Conservation (phyloP, 30 jellyfish, hydroid and myxozoan genomes). For the Chrysaora quinquecirrha region DNA sequence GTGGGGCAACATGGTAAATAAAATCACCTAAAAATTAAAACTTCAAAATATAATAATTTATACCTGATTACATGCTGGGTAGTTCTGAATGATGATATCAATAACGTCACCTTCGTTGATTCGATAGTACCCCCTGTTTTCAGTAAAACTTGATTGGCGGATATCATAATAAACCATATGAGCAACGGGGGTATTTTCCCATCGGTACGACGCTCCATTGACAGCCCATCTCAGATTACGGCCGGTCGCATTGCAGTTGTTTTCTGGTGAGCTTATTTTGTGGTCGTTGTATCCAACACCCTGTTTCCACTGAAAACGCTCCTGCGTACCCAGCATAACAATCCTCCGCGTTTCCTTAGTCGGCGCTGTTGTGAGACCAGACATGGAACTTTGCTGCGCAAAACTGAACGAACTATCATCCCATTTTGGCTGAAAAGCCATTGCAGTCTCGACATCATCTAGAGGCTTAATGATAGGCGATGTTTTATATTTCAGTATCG, state of each 20-base stretch:
- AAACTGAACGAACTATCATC: constrained; percentile 38
- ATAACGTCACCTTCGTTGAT: constrained; percentile 48
- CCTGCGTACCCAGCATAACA: constrained; percentile 61
- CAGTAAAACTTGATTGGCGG: constrained; percentile 18
- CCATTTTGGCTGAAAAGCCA: constrained; percentile 65
- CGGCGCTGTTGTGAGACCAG: constrained; percentile 49
- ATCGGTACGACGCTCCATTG: constrained; percentile 51
- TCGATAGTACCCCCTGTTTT: constrained; percentile 51
- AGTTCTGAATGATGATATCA: constrained; percentile 51
- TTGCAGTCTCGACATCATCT: constrained; percentile 6
- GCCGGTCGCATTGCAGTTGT: constrained; percentile 42
- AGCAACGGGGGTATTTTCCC: constrained; percentile 73
- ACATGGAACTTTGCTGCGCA: constrained; percentile 34
- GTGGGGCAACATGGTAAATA: too few relatives aligned
- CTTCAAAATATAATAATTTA: too few relatives aligned
- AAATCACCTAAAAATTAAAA: too few relatives aligned
- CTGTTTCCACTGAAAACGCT: constrained; percentile 53
- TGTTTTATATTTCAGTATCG: constrained; percentile 37
- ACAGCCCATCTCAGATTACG: constrained; percentile 64
- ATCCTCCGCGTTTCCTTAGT: constrained; percentile 57
- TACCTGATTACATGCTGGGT: constrained; percentile 63
- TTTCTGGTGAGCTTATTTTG: constrained; percentile 20
- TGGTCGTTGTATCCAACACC: constrained; percentile 35
- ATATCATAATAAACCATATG: constrained; percentile 49
- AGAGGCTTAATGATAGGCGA: constrained; percentile 8